Evolutionary conservation across 2,888 invertebrate genomes (phyloP).

Genomic region (Folsomia candida): DNA sequence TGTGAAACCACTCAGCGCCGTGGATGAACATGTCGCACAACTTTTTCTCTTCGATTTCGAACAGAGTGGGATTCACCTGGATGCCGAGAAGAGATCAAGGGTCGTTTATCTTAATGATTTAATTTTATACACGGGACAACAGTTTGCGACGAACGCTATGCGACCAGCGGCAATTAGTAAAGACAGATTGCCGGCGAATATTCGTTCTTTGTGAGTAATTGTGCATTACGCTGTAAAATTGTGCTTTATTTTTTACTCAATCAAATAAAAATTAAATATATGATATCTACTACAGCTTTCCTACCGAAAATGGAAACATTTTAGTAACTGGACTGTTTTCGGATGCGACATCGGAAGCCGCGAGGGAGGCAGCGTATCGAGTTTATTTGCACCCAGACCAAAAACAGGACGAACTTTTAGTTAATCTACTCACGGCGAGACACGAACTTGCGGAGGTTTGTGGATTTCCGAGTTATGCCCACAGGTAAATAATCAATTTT

Average conservation of each 20-base stretch:
- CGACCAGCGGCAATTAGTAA: slow-evolving; percentile 67
- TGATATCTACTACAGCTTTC: slow-evolving; percentile 57
- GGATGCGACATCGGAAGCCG: slow-evolving; percentile 73
- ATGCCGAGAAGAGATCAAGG: slow-evolving; percentile 66
- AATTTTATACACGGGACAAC: slow-evolving; percentile 76
- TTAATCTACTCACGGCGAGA: slow-evolving; percentile 70
- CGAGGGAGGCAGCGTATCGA: slow-evolving; percentile 83
- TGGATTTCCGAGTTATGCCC: slow-evolving; percentile 84
- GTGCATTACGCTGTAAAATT: no score
- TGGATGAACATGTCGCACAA: slow-evolving; percentile 81
- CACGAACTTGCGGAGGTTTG: slow-evolving; percentile 79
- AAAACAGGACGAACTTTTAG: slow-evolving; percentile 72
- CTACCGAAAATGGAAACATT: slow-evolving; percentile 68
- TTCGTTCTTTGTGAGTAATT: slow-evolving; percentile 68
- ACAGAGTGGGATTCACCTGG: slow-evolving; percentile 92
- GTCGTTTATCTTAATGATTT: slow-evolving; percentile 85
- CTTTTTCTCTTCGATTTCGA: slow-evolving; percentile 96
- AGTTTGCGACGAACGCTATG: slow-evolving; percentile 74
- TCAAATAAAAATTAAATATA: not conserved
- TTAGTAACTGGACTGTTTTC: slow-evolving; percentile 78
- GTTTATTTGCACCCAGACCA: slow-evolving; percentile 76
- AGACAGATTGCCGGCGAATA: slow-evolving; percentile 65
- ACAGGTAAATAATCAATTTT: slow-evolving; percentile 58
- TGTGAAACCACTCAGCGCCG: slow-evolving; percentile 62
- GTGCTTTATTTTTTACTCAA: not conserved